Percentiles rank a stretch among this genome's conserved stretches.
Evolutionary conservation across 2,888 invertebrate species (phyloP).

Genomic region (Neoitamus cyanurus): DNA sequence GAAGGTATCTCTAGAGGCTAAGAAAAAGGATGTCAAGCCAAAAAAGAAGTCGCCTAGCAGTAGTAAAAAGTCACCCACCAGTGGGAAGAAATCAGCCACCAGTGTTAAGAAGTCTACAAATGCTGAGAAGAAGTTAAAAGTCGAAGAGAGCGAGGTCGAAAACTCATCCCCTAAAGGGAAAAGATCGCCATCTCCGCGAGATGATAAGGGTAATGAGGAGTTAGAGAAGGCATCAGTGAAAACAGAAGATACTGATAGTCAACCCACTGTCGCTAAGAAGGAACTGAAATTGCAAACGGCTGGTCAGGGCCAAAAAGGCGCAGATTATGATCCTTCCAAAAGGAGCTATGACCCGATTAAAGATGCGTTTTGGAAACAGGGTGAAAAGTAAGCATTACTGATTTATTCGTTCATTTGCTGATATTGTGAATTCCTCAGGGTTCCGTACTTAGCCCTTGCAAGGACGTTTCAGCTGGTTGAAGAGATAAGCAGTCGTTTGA

Average conservation of each 20-base stretch:
- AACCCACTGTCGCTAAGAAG: slow-evolving; percentile 48
- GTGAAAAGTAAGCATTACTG: slow-evolving; percentile 72
- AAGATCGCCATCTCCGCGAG: not conserved
- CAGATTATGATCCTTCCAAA: slow-evolving; percentile 78
- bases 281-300: slow-evolving; percentile 55
- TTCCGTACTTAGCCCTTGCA: slow-evolving; percentile 93
- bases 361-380: slow-evolving; percentile 83
- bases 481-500: slow-evolving; percentile 82
- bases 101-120: not conserved
- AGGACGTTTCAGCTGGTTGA: slow-evolving; percentile 92
- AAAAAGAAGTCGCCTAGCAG: not conserved
- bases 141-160: not conserved
- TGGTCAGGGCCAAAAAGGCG: slow-evolving; percentile 56
- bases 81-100: not conserved
- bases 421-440: slow-evolving; percentile 68
- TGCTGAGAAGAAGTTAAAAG: not conserved
- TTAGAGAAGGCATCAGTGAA: not conserved
- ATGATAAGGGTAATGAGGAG: not conserved
- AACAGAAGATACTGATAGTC: slow-evolving; percentile 9
- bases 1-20: not conserved
- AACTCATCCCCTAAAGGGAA: not conserved
- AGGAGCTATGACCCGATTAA: slow-evolving; percentile 83
- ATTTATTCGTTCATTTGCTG: not conserved
- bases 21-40: not conserved
- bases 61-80: not conserved